These are phyloP conservation scores for Argyresthia albistria DNA, from an alignment of 2,888 invertebrate genomes.

Conservation along the genomic window DNA sequence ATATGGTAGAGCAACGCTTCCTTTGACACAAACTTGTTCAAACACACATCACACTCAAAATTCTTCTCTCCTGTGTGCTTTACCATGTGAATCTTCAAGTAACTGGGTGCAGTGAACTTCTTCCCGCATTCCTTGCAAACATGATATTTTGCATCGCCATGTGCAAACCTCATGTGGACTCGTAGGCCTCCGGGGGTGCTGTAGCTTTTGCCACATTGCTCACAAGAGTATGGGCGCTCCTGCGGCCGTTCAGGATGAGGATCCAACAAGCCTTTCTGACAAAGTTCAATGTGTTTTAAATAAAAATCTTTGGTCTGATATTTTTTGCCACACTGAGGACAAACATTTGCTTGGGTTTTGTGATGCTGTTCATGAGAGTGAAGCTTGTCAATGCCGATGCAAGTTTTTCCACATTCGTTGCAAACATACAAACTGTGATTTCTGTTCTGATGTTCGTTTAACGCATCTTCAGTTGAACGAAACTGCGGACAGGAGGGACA, in stretches of 20 bases:
- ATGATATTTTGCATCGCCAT: constrained; percentile 39
- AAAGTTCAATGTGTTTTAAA: constrained; percentile 22
- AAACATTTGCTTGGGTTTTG: constrained; percentile 17
- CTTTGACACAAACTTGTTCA: constrained; percentile 44
- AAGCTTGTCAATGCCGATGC: constrained; percentile 34
- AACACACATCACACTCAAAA: constrained; percentile 43
- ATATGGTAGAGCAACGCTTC: constrained; percentile 46
- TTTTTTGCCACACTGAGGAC: constrained; percentile 33
- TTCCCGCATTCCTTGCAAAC: constrained; percentile 51
- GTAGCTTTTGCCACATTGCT: constrained; percentile 48
- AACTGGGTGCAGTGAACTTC: constrained; percentile 45
- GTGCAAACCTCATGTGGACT: constrained; percentile 40
- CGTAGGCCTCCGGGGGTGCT: constrained; percentile 45
- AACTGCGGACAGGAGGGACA: constrained; percentile 33
- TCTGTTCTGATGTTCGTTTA: constrained; percentile 32
- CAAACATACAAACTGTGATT: constrained; percentile 35
- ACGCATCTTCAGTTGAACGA: constrained; percentile 28
- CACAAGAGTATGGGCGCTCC: constrained; percentile 34
- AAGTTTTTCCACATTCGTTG: constrained; percentile 49
- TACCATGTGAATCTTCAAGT: constrained; percentile 42
- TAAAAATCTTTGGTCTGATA: constrained; percentile 32
- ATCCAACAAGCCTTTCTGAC: constrained; percentile 40
- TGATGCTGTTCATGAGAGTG: constrained; percentile 36
- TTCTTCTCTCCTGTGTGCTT: constrained; percentile 53
- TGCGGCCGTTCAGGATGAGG: constrained; percentile 41